A percentile compares a stretch with the other conserved stretches of the same genome.
Conservation (phyloP, 2,888 invertebrate species). For the Dolichopus griseipennis region DNA sequence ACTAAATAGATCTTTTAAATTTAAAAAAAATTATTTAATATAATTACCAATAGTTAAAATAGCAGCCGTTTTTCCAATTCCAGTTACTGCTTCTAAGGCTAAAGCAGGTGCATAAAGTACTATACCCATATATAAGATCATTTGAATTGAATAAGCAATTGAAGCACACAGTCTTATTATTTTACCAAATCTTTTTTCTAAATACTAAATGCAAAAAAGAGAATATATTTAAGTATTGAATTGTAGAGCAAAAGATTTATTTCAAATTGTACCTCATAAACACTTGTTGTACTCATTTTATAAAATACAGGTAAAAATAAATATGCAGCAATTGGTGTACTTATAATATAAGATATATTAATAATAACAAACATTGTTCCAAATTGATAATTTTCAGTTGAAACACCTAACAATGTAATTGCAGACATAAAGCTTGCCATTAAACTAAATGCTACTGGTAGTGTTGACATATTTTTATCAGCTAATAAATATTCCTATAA, state of each 20-base stretch:
- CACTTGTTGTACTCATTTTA: constrained; percentile 72
- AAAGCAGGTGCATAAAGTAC: constrained; percentile 90
- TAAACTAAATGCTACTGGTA: constrained; percentile 76
- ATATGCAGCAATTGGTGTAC: constrained; percentile 68
- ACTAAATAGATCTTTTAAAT: too few species aligned
- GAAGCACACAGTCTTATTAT: constrained; percentile 69
- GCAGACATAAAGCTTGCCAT: constrained; percentile 95
- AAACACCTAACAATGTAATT: constrained; percentile 78
- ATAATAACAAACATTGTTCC: constrained; percentile 73
- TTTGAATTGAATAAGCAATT: constrained; percentile 76
- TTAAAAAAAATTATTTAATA: too few species aligned
- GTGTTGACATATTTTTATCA: constrained; percentile 66
- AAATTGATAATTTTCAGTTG: constrained; percentile 75
- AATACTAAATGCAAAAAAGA: constrained; percentile 53
- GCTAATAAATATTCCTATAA: constrained; percentile 72
- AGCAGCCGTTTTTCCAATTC: constrained; percentile 61
- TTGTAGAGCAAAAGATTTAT: constrained; percentile 2
- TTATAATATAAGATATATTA: constrained; percentile 65
- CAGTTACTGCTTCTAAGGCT: constrained; percentile 77
- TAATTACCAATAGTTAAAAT: constrained; percentile 57
- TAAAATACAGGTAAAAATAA: constrained; percentile 80
- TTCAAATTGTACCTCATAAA: constrained; percentile 61
- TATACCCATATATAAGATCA: constrained; percentile 83
- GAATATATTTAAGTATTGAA: background rate
- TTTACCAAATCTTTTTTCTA: constrained; percentile 77